These are phyloP conservation scores for Stramonita haemastoma DNA, from an alignment of 2,888 invertebrate genomes.

Conservation along the genomic window DNA sequence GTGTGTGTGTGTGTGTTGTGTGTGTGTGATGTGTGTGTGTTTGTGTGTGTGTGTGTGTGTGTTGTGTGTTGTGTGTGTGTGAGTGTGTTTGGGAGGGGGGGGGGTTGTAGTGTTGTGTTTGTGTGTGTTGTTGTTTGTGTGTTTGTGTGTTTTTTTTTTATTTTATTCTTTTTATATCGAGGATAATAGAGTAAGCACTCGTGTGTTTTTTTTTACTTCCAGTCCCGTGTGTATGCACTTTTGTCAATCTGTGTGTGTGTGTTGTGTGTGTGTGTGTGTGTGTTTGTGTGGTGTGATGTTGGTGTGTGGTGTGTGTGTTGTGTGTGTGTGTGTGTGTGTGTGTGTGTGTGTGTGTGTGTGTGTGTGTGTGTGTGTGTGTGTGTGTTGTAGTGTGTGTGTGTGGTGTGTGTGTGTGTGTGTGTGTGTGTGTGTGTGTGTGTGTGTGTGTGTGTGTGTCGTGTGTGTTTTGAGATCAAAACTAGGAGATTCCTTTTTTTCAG, in stretches of 20 bases:
- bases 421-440: no score
- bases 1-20: constrained; percentile 1
- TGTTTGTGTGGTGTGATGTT: background rate
- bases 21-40: no score
- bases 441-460: no score
- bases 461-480: no score
- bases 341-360: constrained; percentile 8
- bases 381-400: background rate
- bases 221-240: background rate
- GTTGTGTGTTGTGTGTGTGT: constrained; percentile 6
- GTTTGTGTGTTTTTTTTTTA: background rate
- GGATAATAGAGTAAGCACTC: no score
- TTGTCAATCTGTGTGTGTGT: background rate
- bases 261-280: background rate
- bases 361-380: constrained; percentile 14
- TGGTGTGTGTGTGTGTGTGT: no score
- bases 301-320: background rate
- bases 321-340: background rate
- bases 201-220: background rate
- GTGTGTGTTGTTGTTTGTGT: background rate
- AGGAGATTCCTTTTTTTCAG: no score
- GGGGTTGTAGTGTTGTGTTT: no score
- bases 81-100: background rate
- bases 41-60: background rate
- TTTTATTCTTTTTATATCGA: background rate